phyloP scores from a whole-genome alignment of 2,113 vertebrate species.

The Aptenodytes patagonicus region DNA sequence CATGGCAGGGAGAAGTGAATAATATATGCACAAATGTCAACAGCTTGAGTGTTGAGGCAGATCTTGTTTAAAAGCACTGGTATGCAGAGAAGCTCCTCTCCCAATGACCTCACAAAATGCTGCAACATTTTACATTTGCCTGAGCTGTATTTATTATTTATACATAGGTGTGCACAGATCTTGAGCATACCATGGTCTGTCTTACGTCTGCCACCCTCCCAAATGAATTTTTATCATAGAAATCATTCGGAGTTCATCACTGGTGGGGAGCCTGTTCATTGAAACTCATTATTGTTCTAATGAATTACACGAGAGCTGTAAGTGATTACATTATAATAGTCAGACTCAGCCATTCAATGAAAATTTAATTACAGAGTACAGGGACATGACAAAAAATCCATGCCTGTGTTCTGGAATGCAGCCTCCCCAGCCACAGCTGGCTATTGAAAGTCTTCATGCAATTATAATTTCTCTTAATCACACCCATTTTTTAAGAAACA shows the following conservation, averaged over 20 bases:
- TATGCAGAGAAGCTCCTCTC: not conserved
- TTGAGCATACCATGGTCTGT: not conserved
- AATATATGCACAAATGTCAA: not conserved
- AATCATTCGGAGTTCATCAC: conserved; percentile 48
- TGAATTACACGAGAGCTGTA: conserved; percentile 48
- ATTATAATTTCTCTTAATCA: not conserved
- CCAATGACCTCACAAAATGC: not conserved
- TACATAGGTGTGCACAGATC: not conserved
- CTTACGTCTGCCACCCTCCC: not conserved
- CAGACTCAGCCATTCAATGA: conserved; percentile 53
- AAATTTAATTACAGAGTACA: conserved; percentile 58
- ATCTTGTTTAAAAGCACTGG: not conserved
- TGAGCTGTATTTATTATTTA: not conserved
- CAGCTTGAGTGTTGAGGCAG: not conserved
- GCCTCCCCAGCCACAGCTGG: not conserved
- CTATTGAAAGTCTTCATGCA: not conserved
- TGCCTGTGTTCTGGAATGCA: conserved; percentile 23
- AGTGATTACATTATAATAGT: conserved; percentile 58
- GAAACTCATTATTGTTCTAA: conserved; percentile 66
- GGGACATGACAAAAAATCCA: not conserved
- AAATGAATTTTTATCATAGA: conserved; percentile 23
- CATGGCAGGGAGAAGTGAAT: not conserved
- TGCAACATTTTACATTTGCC: not conserved
- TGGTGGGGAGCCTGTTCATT: conserved; percentile 32
- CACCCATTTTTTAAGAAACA: not conserved